These are phyloP conservation scores for Apocrypta bakeri DNA, from an alignment of 1,140 invertebrate genomes.

Conservation along the genomic window DNA sequence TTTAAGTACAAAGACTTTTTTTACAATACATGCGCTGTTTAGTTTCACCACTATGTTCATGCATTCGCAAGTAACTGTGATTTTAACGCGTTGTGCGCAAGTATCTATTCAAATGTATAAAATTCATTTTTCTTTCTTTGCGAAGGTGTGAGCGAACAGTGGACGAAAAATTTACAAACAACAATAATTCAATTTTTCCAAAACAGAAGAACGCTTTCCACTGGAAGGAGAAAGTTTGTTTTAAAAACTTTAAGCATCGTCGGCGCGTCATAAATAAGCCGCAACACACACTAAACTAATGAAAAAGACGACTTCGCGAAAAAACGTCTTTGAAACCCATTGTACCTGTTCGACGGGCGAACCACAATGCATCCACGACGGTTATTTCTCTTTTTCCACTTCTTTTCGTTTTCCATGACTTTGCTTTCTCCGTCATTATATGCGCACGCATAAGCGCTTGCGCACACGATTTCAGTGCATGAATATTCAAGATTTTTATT, in stretches of 20 bases:
- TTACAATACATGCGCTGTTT: background rate
- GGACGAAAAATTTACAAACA: too few relatives aligned
- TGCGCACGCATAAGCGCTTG: background rate
- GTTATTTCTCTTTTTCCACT: background rate
- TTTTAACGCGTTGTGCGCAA: background rate
- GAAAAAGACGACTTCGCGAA: background rate
- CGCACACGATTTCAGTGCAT: background rate
- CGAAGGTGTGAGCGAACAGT: too few relatives aligned
- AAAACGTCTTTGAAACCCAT: background rate
- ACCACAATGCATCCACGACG: background rate
- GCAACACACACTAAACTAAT: too few relatives aligned
- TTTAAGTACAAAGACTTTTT: background rate
- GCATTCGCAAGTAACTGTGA: background rate
- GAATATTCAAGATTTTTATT: constrained; percentile 25
- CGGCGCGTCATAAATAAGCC: background rate
- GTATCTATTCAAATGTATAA: too few relatives aligned
- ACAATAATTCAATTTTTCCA: too few relatives aligned
- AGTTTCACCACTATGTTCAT: background rate
- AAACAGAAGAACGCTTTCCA: background rate
- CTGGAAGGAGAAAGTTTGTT: background rate
- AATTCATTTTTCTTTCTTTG: too few relatives aligned
- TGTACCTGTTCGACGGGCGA: background rate
- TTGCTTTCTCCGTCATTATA: background rate
- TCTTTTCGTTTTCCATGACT: background rate
- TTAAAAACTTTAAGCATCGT: background rate